A percentile compares a stretch with the other conserved stretches of the same genome.
These are phyloP conservation scores for Caloenas nicobarica DNA, from an alignment of 2,113 vertebrate species.

Conservation along the genomic window DNA sequence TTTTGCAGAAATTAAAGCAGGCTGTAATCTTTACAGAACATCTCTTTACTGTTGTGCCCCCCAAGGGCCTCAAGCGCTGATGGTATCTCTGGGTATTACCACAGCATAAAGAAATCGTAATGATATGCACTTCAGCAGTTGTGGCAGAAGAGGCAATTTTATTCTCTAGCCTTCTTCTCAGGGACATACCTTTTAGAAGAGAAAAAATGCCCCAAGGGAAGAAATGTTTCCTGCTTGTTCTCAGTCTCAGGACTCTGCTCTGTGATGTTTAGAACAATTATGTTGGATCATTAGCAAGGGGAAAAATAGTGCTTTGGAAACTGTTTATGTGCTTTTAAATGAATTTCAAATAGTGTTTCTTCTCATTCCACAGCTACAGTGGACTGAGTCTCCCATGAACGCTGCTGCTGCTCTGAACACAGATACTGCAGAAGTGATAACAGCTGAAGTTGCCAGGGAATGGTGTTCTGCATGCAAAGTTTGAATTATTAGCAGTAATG, in stretches of 20 bases:
- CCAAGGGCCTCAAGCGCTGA: neutral
- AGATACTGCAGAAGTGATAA: neutral
- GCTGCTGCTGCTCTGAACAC: neutral
- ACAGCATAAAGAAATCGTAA: constrained; percentile 35
- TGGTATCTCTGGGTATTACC: constrained; percentile 27
- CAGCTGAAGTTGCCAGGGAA: neutral
- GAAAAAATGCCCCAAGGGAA: constrained; percentile 43
- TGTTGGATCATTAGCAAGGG: neutral
- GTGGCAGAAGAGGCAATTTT: constrained; percentile 37
- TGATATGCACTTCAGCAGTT: neutral
- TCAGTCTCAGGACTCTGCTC: constrained; percentile 26
- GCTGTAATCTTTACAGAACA: constrained; percentile 13
- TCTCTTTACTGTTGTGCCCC: constrained; percentile 33
- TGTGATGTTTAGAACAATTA: constrained; percentile 41
- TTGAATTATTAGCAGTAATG: neutral
- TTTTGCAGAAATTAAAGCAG: constrained; percentile 8
- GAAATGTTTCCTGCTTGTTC: constrained; percentile 53
- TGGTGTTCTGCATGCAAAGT: neutral
- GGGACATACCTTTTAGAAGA: constrained; percentile 43
- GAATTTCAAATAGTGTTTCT: neutral
- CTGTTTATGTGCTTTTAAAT: constrained; percentile 10
- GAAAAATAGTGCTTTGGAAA: constrained; percentile 15
- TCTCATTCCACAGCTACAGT: neutral
- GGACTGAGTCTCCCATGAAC: neutral
- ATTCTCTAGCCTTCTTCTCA: constrained; percentile 36